phyloP scores from a whole-genome alignment of 1,140 invertebrate species.

The Euwallacea similis region DNA sequence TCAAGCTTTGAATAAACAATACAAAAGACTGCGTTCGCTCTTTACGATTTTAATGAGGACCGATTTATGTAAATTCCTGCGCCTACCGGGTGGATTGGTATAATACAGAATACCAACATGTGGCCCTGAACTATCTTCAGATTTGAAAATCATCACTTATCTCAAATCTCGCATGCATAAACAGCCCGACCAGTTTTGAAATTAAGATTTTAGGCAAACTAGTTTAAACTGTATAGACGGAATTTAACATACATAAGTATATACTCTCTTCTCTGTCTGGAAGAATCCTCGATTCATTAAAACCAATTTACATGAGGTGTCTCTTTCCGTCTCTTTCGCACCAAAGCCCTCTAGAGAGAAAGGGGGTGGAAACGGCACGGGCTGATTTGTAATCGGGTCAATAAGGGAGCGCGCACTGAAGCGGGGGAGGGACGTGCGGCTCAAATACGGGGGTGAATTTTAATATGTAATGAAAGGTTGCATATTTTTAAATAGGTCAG shows the following conservation, averaged over 20 bases:
- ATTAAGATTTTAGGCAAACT: too few species aligned
- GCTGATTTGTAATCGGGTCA: constrained; percentile 32
- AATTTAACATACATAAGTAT: too few species aligned
- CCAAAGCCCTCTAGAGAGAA: neutral
- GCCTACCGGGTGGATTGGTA: too few species aligned
- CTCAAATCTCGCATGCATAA: too few species aligned
- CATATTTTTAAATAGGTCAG: constrained; percentile 25
- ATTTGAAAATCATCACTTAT: too few species aligned
- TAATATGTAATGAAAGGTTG: constrained; percentile 20
- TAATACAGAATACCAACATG: too few species aligned
- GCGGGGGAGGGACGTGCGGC: constrained; percentile 22
- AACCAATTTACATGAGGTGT: neutral
- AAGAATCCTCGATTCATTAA: too few species aligned
- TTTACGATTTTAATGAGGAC: constrained; percentile 1
- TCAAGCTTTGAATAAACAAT: constrained; percentile 31
- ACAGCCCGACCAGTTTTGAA: too few species aligned
- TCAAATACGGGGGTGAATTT: constrained; percentile 27
- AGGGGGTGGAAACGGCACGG: constrained; percentile 19
- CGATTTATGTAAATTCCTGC: neutral
- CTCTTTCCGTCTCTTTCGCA: neutral
- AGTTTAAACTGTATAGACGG: too few species aligned
- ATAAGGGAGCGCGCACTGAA: constrained; percentile 16
- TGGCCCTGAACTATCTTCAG: too few species aligned
- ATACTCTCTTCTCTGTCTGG: too few species aligned
- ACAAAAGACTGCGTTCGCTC: constrained; percentile 6